Evolutionary conservation across 1,140 invertebrate genomes (phyloP), one percentile per base, ranked within the genome.

Genomic region (Bombus cullumanus): DNA sequence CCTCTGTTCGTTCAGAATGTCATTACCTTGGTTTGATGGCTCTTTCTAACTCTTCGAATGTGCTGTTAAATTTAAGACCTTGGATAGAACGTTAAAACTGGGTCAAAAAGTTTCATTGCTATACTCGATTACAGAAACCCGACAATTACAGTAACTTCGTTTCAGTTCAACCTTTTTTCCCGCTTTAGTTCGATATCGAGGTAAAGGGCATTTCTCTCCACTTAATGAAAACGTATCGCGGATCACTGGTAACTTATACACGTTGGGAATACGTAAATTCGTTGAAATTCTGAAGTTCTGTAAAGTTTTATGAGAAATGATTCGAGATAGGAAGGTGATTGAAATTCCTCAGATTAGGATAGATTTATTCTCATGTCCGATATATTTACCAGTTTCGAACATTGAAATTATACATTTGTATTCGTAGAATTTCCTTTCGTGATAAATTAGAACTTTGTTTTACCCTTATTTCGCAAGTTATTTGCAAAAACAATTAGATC

Each of bases 101-200:
- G 74, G 53, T 57, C 74, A 34, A 76, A 76, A 59, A 59, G 74
- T 76, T 76, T 25, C 74, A 12, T 76, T 22, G 72, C 74, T 25
- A 59, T 76, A 59, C 31, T 76, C 74, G 31, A 76, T 76, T 59
- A 39, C 25, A 39, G 34, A 57, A 59, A 37, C 3, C 25, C 34
- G 25, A 34, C 25, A 76, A 76, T 76, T 76, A 76, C 53, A 9
- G 8, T 76, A 37, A 76, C 74, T 76, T 76, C 34, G 47, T 39
- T 18, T 15, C 34, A 22, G 22, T 76, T 59, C 22, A 28, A 13
- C 18, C 53, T 59, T 5, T 18, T 22, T 37, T 34, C 12, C 8
- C 18, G 18, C 6, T 31, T 43, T 28, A 31, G n/a, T 18, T 9
- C n/a, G 39, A 43, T 34, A 12, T 18, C n/a, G 9, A n/a, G 47